Conservation (phyloP, 2,888 invertebrate species). For the Drosophila falleni region DNA sequence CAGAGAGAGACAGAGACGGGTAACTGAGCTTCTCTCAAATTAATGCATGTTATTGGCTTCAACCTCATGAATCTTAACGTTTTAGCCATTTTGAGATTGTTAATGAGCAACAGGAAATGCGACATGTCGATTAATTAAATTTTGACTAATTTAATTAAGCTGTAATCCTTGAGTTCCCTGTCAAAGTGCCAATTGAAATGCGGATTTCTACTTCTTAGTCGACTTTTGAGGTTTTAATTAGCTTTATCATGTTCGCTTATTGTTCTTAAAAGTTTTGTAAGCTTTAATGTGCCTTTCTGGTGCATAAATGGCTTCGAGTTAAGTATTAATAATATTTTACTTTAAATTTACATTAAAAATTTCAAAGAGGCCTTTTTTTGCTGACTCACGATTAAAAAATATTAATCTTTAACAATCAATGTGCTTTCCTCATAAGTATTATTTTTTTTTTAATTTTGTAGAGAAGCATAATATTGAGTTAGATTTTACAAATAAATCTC, state of each 20-base stretch:
- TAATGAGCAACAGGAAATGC: slow-evolving; percentile 7
- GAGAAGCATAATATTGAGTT: no score
- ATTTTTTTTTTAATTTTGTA: no score
- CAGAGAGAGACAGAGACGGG: neutral
- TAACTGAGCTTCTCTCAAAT: slow-evolving; percentile 20
- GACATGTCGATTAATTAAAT: slow-evolving; percentile 9
- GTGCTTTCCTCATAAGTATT: no score
- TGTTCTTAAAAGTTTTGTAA: no score
- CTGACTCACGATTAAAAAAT: no score
- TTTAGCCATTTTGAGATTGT: neutral
- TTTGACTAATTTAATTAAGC: slow-evolving; percentile 12
- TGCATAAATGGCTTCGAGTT: neutral
- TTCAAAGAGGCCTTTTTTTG: no score
- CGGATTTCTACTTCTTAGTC: neutral
- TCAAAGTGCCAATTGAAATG: neutral
- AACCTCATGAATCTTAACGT: slow-evolving; percentile 9
- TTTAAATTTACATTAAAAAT: neutral
- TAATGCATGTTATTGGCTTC: slow-evolving; percentile 26
- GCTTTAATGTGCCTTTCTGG: neutral
- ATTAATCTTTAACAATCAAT: no score
- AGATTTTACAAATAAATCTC: no score
- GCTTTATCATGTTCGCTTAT: neutral
- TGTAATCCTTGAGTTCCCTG: neutral
- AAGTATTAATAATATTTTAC: neutral
- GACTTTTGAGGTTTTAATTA: neutral